Conservation (phyloP, 2,113 vertebrate species). For the Thinocorus orbignyianus region DNA sequence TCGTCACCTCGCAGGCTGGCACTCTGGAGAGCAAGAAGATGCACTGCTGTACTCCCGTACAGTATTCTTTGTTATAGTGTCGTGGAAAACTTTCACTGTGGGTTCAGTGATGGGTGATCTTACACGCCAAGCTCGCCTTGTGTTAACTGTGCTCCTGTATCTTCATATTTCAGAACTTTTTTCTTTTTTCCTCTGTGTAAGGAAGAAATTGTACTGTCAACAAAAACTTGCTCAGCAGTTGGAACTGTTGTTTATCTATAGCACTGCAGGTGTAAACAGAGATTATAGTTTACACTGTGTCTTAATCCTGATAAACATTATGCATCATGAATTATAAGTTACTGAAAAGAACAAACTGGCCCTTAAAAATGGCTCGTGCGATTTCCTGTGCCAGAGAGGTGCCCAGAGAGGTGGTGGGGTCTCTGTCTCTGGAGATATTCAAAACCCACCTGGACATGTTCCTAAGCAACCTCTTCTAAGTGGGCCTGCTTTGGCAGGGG, state of each 20-base stretch:
- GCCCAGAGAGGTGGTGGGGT: too few relatives aligned
- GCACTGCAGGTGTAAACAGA: background rate
- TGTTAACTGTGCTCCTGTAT: background rate
- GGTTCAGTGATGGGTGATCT: background rate
- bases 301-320: rapidly evolving
- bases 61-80: too few relatives aligned
- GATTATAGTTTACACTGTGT: rapidly evolving
- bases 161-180: background rate
- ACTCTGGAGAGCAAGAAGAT: background rate
- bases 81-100: background rate
- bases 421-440: too few relatives aligned
- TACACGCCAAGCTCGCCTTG: background rate
- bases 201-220: background rate
- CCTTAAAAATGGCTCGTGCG: rapidly evolving
- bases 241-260: background rate
- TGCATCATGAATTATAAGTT: background rate
- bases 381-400: too few relatives aligned
- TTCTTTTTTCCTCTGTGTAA: rapidly evolving
- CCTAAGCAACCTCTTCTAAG: too few relatives aligned
- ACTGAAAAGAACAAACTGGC: background rate
- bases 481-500: too few relatives aligned
- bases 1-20: rapidly evolving
- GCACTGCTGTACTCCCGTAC: background rate
- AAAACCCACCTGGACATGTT: too few relatives aligned
- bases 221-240: too few relatives aligned